Evolutionary conservation across 2,113 vertebrate species (phyloP).

Genomic region (Gallinago jamesoni): DNA sequence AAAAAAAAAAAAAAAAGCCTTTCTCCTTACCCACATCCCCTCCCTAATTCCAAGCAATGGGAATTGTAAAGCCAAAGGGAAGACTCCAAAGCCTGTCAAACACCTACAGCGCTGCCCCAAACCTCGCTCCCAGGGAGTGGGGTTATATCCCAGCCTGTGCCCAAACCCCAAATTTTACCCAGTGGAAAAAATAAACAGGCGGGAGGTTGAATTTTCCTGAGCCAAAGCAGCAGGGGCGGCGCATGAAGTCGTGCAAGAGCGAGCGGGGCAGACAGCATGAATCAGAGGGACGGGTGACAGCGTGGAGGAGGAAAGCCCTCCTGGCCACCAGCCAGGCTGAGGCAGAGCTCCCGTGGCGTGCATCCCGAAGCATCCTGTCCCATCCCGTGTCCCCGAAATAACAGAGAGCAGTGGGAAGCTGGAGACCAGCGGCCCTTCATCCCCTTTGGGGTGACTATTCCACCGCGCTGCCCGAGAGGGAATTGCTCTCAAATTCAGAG

Average conservation of each 20-base stretch:
- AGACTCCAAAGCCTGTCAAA: not conserved
- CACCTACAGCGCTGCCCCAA: not conserved
- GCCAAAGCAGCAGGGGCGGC: not conserved
- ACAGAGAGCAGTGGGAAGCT: not conserved
- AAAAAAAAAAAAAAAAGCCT: not conserved
- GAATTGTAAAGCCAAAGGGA: not conserved
- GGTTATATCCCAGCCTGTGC: not conserved
- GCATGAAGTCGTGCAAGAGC: not conserved
- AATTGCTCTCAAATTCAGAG: not conserved
- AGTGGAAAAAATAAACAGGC: not conserved
- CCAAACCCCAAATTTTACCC: not conserved
- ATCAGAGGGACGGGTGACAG: conserved; percentile 27
- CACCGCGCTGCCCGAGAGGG: not conserved
- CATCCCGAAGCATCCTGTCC: not conserved
- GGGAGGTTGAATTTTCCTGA: not conserved
- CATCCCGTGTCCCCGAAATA: too few species aligned
- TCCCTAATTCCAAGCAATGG: not conserved
- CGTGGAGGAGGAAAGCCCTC: conserved; percentile 55
- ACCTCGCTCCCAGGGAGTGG: not conserved
- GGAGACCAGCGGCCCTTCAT: not conserved
- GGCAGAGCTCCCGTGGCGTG: not conserved
- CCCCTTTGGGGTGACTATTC: not conserved
- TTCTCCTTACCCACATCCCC: not conserved
- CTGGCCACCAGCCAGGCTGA: not conserved
- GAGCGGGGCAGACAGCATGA: not conserved